A percentile compares a stretch with the other conserved stretches of the same genome.
Conservation (phyloP, 2,797 vertebrate genomes). For the Cetoscarus ocellatus region DNA sequence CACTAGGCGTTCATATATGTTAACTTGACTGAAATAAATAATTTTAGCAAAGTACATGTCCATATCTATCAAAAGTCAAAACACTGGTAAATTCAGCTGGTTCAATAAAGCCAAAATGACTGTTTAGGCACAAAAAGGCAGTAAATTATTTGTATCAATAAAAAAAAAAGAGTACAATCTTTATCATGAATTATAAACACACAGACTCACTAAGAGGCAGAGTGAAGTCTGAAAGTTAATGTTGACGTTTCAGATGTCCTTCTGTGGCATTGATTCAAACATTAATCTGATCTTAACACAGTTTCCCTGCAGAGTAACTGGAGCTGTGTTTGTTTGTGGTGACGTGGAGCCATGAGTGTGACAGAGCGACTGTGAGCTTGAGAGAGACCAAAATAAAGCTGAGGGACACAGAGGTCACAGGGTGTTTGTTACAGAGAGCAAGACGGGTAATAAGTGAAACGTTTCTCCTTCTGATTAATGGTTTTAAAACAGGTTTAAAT, state of each 20-base stretch:
- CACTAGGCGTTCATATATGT: too few species aligned
- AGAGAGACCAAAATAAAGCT: constrained; percentile 42
- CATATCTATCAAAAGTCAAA: too few species aligned
- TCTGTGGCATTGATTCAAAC: constrained; percentile 21
- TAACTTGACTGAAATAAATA: too few species aligned
- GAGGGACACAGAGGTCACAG: constrained; percentile 33
- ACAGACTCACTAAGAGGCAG: not conserved
- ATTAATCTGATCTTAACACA: constrained; percentile 48
- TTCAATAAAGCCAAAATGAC: too few species aligned
- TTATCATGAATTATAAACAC: not conserved
- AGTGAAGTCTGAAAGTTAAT: constrained; percentile 18
- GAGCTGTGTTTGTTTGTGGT: constrained; percentile 69
- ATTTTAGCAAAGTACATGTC: too few species aligned
- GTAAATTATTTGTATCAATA: too few species aligned
- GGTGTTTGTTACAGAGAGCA: constrained; percentile 15
- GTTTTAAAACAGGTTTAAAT: not conserved
- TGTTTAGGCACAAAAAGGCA: too few species aligned
- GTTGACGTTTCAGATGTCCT: constrained; percentile 24
- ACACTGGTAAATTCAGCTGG: too few species aligned
- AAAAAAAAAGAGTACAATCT: not conserved
- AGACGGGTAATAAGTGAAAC: constrained; percentile 16
- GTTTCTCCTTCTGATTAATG: constrained; percentile 3
- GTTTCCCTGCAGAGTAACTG: constrained; percentile 54
- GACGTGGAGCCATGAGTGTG: constrained; percentile 56
- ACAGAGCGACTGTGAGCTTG: constrained; percentile 43